Evolutionary conservation across 1,140 invertebrate species (phyloP).

Genomic region (Idris sp.): DNA sequence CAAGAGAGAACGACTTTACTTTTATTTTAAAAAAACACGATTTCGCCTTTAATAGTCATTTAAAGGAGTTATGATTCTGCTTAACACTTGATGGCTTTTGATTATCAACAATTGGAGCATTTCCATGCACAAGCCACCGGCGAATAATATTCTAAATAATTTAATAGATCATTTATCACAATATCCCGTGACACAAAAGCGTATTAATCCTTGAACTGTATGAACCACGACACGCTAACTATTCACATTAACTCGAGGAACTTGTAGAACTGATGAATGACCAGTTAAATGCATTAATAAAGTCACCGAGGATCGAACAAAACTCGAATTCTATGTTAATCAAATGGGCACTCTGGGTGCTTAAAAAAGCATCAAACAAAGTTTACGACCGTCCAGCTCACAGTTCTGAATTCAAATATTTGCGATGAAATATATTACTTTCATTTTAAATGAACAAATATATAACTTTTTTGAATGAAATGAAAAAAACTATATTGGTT

Average conservation of each 20-base stretch:
- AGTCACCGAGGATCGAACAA: constrained; percentile 65
- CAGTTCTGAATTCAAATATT: not conserved
- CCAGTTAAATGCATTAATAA: constrained; percentile 57
- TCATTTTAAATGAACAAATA: no score
- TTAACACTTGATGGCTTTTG: no score
- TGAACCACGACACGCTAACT: constrained; percentile 31
- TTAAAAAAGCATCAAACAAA: constrained; percentile 39
- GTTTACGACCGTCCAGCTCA: no score
- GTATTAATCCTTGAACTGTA: constrained; percentile 48
- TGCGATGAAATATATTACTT: no score
- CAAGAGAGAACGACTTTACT: no score
- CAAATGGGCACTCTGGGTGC: constrained; percentile 65
- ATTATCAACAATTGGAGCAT: constrained; percentile 10
- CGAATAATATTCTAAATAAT: constrained; percentile 21
- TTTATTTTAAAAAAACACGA: no score
- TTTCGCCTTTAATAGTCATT: no score
- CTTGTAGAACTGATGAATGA: constrained; percentile 53
- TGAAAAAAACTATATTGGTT: no score
- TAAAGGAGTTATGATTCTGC: no score
- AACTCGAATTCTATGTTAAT: constrained; percentile 77
- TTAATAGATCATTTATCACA: constrained; percentile 40
- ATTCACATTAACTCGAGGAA: constrained; percentile 39
- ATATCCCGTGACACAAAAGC: constrained; percentile 27
- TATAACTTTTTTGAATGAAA: no score
- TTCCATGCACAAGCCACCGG: constrained; percentile 11